Evolutionary conservation across 2,888 invertebrate species (phyloP).

Genomic region (Sinohyriopsis cumingii): DNA sequence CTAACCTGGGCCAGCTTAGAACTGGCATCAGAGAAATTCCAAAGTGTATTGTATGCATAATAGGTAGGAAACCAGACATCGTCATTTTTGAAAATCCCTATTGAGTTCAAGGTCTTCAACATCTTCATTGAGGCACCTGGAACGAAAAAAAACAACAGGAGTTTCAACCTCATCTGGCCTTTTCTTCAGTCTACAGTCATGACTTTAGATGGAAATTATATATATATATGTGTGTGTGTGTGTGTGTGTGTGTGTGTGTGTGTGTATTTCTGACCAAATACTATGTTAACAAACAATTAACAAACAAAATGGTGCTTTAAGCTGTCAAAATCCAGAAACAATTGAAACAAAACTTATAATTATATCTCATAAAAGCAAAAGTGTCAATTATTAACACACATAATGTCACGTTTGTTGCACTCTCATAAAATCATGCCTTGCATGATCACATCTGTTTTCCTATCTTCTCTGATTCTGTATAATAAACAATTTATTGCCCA

Average conservation of each 20-base stretch:
- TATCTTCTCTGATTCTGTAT: no score
- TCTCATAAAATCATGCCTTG: no score
- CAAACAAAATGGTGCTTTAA: background rate
- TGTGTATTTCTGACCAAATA: no score
- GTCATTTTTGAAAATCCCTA: constrained; percentile 69
- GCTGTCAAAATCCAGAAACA: background rate
- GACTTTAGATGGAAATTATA: background rate
- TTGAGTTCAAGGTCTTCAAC: constrained; percentile 61
- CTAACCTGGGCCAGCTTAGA: constrained; percentile 60
- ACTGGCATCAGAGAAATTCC: constrained; percentile 68
- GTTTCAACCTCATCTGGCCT: background rate
- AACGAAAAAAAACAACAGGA: constrained; percentile 8
- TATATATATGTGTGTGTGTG: no score
- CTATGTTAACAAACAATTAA: no score
- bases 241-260: no score
- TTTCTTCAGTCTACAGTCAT: no score
- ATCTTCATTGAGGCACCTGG: constrained; percentile 60
- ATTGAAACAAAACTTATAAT: background rate
- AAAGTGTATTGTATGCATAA: constrained; percentile 65
- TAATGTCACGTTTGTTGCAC: no score
- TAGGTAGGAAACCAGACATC: constrained; percentile 69
- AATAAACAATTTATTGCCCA: no score
- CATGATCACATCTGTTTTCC: no score
- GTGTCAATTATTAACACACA: no score
- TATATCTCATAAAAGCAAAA: no score